phyloP scores from a whole-genome alignment of 2,888 invertebrate species.

The Eupithecia subfuscata region DNA sequence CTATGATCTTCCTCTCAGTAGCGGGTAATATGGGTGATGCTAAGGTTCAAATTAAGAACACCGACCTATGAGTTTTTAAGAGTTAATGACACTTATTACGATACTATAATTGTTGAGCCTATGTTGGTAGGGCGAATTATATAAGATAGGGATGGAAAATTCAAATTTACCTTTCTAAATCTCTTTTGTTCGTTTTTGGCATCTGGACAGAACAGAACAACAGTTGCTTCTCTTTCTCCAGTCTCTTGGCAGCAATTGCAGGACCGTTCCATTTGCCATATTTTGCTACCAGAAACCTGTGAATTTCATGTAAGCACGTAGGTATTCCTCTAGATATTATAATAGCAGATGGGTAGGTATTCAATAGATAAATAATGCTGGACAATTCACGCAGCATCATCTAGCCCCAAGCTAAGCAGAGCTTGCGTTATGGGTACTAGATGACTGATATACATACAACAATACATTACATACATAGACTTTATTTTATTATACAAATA shows the following conservation, averaged over 20 bases:
- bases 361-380: too few species aligned
- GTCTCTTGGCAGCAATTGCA: conserved; percentile 98
- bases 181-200: conserved; percentile 93
- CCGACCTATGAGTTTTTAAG: background rate
- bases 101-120: background rate
- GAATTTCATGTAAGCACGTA: background rate
- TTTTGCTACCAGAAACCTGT: conserved; percentile 96
- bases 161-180: conserved; percentile 88
- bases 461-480: too few species aligned
- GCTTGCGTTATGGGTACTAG: too few species aligned
- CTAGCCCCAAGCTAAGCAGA: too few species aligned
- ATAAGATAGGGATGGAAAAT: background rate
- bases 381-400: too few species aligned
- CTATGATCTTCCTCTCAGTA: too few species aligned
- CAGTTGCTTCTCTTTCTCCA: conserved; percentile 95
- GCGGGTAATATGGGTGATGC: too few species aligned
- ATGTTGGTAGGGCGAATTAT: background rate
- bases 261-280: conserved; percentile 98
- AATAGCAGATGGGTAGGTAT: background rate
- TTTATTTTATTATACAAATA: too few species aligned
- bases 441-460: too few species aligned
- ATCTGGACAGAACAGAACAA: conserved; percentile 94
- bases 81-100: too few species aligned
- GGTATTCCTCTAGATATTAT: background rate
- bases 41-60: too few species aligned